These are phyloP conservation scores for Percopsis transmontana DNA, from an alignment of 2,113 vertebrate genomes.

Conservation along the genomic window DNA sequence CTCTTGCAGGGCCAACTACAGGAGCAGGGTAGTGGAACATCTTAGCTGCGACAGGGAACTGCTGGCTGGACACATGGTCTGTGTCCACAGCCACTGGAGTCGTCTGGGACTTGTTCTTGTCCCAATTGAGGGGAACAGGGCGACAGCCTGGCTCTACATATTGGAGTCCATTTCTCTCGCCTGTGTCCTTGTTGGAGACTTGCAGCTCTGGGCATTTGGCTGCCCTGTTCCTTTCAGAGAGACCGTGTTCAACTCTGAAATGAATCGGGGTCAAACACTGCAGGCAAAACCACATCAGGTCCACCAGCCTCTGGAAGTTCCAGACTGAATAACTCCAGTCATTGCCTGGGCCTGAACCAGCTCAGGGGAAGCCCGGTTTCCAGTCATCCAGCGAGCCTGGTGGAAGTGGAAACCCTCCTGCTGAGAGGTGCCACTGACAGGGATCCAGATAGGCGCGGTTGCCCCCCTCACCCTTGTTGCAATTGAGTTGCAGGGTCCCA, in stretches of 20 bases:
- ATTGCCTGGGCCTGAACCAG: conserved; percentile 40
- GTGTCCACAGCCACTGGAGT: not conserved
- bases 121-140: conserved; percentile 26
- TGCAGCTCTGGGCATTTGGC: conserved; percentile 30
- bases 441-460: conserved; percentile 27
- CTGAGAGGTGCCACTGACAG: conserved; percentile 30
- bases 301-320: conserved; percentile 38
- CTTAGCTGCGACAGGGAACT: not conserved
- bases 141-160: conserved; percentile 28
- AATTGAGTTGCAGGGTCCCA: conserved; percentile 32
- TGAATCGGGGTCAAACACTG: conserved; percentile 21
- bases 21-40: not conserved
- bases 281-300: conserved; percentile 24
- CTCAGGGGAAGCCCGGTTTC: conserved; percentile 10
- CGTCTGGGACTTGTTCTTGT: conserved; percentile 26
- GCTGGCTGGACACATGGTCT: not conserved
- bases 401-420: conserved; percentile 35
- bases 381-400: conserved; percentile 18
- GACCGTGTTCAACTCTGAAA: conserved; percentile 20
- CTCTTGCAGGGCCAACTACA: not conserved
- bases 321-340: conserved; percentile 34
- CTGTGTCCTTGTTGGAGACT: conserved; percentile 24
- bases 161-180: conserved; percentile 36
- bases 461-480: conserved; percentile 11
- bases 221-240: conserved; percentile 13